These are phyloP conservation scores for Chymomyza caudatula DNA, from an alignment of 2,888 invertebrate genomes.

Conservation along the genomic window DNA sequence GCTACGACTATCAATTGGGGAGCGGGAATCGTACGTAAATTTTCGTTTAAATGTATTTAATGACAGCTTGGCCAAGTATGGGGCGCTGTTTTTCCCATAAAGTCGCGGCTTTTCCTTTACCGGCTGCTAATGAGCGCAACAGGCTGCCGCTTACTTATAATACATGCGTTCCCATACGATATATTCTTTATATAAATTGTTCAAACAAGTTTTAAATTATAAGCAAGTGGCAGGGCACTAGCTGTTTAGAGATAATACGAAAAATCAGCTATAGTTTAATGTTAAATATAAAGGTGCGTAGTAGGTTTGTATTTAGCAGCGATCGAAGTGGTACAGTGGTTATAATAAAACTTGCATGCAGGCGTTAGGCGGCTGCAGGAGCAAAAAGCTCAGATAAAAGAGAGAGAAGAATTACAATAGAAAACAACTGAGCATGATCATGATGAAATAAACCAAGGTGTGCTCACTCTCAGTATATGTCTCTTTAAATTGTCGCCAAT, in stretches of 20 bases:
- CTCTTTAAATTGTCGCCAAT: too few relatives aligned
- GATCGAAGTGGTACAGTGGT: too few relatives aligned
- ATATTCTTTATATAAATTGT: background rate
- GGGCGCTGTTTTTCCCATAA: background rate
- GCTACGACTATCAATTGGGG: background rate
- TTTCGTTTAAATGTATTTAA: background rate
- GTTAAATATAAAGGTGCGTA: too few relatives aligned
- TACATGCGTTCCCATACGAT: background rate
- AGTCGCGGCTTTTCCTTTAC: background rate
- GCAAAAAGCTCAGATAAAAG: too few relatives aligned
- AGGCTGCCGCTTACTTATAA: conserved; percentile 50
- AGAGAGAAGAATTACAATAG: too few relatives aligned
- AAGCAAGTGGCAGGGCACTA: background rate
- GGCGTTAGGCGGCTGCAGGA: too few relatives aligned
- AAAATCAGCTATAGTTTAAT: conserved; percentile 12
- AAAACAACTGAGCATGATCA: too few relatives aligned
- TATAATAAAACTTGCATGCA: too few relatives aligned
- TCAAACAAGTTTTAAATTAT: background rate
- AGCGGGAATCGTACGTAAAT: background rate
- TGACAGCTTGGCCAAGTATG: background rate
- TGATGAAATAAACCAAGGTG: too few relatives aligned
- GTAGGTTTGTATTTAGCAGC: too few relatives aligned
- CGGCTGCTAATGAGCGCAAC: conserved; percentile 46
- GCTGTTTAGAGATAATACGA: too few relatives aligned
- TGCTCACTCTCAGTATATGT: too few relatives aligned